Base-by-base conservation (phyloP, 2,113 vertebrate genomes). In the Opisthocomus hoazin region DNA sequence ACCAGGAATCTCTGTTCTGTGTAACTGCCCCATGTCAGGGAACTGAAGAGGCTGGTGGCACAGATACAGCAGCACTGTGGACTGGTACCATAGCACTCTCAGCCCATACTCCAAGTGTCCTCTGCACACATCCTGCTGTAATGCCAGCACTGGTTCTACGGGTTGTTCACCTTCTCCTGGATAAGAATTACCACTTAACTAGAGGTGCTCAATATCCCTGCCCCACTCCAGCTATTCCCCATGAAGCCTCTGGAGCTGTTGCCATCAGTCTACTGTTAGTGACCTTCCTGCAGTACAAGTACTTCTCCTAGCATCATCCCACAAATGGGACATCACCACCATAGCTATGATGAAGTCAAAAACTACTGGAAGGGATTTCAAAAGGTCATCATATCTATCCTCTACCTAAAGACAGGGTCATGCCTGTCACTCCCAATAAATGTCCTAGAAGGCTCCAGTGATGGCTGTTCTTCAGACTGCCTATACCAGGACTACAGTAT, bases 1-100 rank as follows among this genome's bases (percentile, higher is more conserved):
- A 65, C 6, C 4, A 3, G 4, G 11, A 71, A 48, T 45, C 1
- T 3, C 22, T 89, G 29, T 24, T 41, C 30, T 53, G 24, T 29
- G 53, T 75, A 46, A 30, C 4, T 0, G 1, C 3, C 10, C 45
- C 18, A 2, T 15, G 15, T 5, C 39, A 84, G 29, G 22, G 16
- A 39, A 66, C 1, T 63, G n/a, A 51, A 36, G 64, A 68, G 21
- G 19, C 45, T 81, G 20, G 32, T 50, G 68, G 9, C 36, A 36
- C 8, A 4, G 20, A 11, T 1, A 37, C 10, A 70, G 37, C 17
- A 74, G 63, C 27, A 11, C 37, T 50, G 20, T 8, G 26, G 15
- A 22, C 9, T 37, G 32, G 15, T 26, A 29, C 32, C 19, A 23
- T 1, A 45, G 51, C 10, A 74, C 20, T 34, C 22, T 14, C 39